phyloP scores from a whole-genome alignment of 2,888 invertebrate species.

The Eristalis pertinax region DNA sequence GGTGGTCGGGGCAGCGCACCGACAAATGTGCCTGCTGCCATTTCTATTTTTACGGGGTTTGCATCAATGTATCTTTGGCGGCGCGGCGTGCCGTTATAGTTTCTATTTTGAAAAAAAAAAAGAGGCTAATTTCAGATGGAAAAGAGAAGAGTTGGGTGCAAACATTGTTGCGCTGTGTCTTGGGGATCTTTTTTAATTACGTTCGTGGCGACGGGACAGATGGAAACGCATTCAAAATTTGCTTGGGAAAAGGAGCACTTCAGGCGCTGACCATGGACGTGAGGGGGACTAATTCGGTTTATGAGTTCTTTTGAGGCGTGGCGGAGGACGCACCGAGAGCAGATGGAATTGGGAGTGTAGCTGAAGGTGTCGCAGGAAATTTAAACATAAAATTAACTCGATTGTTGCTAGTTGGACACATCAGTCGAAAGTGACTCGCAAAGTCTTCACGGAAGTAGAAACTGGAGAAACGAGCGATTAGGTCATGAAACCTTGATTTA shows the following conservation, averaged over 20 bases:
- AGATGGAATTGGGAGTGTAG: too few species aligned
- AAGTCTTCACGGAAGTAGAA: too few species aligned
- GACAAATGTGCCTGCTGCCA: conserved; percentile 1
- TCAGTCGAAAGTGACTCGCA: too few species aligned
- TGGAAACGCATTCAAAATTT: not conserved
- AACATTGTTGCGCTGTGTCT: conserved; percentile 2
- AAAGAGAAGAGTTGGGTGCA: conserved; percentile 5
- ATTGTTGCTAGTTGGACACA: too few species aligned
- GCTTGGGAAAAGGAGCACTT: not conserved
- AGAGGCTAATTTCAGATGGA: not conserved
- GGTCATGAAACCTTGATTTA: too few species aligned
- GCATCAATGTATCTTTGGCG: conserved; percentile 18
- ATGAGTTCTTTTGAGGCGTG: not conserved
- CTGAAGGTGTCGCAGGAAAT: too few species aligned
- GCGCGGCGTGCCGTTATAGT: conserved; percentile 22
- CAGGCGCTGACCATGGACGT: not conserved
- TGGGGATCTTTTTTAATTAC: not conserved
- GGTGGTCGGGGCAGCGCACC: not conserved
- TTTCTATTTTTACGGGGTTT: conserved; percentile 25
- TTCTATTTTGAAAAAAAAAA: conserved; percentile 46
- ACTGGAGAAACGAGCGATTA: too few species aligned
- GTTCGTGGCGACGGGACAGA: not conserved
- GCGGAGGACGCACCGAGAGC: too few species aligned
- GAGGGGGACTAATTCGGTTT: not conserved
- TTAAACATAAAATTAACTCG: too few species aligned